Conservation (phyloP, 2,113 vertebrate species). For the Anhinga anhinga region DNA sequence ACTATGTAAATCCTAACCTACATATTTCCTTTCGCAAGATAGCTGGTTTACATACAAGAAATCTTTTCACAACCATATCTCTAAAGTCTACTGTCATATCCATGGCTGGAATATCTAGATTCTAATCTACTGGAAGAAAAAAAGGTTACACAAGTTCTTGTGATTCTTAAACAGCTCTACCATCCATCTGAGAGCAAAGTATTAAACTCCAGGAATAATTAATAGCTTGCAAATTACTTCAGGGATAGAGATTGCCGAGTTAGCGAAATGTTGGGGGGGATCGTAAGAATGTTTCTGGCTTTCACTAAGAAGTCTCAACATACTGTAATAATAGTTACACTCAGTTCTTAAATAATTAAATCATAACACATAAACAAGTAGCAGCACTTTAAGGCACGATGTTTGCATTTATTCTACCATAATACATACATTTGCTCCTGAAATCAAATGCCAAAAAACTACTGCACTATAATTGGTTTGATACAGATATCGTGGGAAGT, state of each 20-base stretch:
- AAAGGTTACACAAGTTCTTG: neutral
- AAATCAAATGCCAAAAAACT: neutral
- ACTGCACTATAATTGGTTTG: neutral
- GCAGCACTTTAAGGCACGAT: neutral
- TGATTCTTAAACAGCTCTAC: neutral
- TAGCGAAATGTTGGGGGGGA: neutral
- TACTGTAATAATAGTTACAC: neutral
- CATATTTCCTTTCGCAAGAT: neutral
- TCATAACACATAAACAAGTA: neutral
- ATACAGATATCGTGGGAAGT: neutral
- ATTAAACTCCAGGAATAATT: neutral
- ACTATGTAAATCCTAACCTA: neutral
- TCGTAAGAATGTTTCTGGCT: neutral
- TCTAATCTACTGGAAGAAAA: neutral
- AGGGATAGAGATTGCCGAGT: neutral
- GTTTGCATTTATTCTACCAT: neutral
- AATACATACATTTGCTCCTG: neutral
- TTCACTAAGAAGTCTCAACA: neutral
- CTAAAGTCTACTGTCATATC: neutral
- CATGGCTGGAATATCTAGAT: neutral
- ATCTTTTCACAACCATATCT: neutral
- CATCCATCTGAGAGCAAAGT: neutral
- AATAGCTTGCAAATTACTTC: neutral
- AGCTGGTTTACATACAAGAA: neutral
- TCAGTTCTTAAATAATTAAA: neutral